These are phyloP conservation scores for Chrysomallon squamiferum DNA, from an alignment of 1,140 invertebrate species.

Conservation along the genomic window DNA sequence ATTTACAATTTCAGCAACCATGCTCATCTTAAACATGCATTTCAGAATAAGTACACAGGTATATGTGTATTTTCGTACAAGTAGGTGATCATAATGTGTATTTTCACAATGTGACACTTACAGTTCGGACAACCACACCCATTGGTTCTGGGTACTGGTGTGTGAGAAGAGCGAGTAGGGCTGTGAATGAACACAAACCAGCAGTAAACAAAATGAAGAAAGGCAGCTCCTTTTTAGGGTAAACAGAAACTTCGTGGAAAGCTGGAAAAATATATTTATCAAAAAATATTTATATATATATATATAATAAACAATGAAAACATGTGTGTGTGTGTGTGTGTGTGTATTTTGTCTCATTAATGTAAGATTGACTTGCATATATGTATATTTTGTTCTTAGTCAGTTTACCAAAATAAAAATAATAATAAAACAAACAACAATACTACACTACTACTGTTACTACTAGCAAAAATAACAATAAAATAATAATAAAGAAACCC, in stretches of 20 bases:
- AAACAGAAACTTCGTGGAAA: constrained; percentile 95
- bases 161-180: constrained; percentile 88
- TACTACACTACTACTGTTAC: no score
- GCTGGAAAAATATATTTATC: constrained; percentile 66
- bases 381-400: no score
- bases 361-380: no score
- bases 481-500: no score
- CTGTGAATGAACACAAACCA: constrained; percentile 92
- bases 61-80: background rate
- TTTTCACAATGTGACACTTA: constrained; percentile 54
- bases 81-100: background rate
- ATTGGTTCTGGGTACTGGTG: constrained; percentile 95
- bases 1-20: background rate
- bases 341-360: no score
- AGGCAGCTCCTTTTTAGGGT: constrained; percentile 94
- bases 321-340: no score
- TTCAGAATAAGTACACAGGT: background rate
- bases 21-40: background rate
- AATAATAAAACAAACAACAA: no score
- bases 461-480: no score
- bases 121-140: constrained; percentile 82
- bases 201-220: constrained; percentile 96
- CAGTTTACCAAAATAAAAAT: no score
- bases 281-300: no score
- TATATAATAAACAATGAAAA: no score